Conservation (phyloP, 2,888 invertebrate species). For the Periphyllus acericola region DNA sequence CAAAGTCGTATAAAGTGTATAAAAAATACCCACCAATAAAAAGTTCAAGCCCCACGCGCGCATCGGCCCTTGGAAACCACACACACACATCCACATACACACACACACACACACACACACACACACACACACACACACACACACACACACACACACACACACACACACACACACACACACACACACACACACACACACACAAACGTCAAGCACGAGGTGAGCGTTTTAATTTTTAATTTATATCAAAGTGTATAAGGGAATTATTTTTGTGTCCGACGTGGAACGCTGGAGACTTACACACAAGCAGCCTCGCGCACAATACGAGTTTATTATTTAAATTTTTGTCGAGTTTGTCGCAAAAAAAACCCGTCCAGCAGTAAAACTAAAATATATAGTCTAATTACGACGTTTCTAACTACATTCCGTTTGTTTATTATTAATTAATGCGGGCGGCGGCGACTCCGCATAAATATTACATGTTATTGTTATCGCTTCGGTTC, state of each 20-base stretch:
- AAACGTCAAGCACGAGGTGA: neutral
- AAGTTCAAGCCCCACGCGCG: neutral
- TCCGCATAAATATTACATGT: neutral
- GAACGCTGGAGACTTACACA: conserved; percentile 8
- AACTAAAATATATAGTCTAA: conserved; percentile 40
- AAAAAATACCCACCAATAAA: conserved; percentile 17
- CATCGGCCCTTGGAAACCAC: neutral
- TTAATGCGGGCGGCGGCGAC: neutral
- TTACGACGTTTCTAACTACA: conserved; percentile 21
- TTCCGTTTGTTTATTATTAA: conserved; percentile 30
- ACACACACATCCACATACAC: too few species aligned
- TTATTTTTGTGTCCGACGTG: conserved; percentile 17
- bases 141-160: too few species aligned
- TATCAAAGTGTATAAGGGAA: conserved; percentile 17
- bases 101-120: too few species aligned
- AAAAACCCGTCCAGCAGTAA: conserved; percentile 11
- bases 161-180: too few species aligned
- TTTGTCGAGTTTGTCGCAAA: neutral
- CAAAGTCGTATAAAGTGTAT: neutral
- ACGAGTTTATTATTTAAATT: conserved; percentile 48
- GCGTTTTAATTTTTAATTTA: conserved; percentile 25
- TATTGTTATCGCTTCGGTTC: conserved; percentile 19
- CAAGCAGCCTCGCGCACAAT: neutral
- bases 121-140: too few species aligned
- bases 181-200: too few species aligned